These are phyloP conservation scores for Rallus limicola DNA, from an alignment of 2,113 vertebrate genomes.

Conservation along the genomic window DNA sequence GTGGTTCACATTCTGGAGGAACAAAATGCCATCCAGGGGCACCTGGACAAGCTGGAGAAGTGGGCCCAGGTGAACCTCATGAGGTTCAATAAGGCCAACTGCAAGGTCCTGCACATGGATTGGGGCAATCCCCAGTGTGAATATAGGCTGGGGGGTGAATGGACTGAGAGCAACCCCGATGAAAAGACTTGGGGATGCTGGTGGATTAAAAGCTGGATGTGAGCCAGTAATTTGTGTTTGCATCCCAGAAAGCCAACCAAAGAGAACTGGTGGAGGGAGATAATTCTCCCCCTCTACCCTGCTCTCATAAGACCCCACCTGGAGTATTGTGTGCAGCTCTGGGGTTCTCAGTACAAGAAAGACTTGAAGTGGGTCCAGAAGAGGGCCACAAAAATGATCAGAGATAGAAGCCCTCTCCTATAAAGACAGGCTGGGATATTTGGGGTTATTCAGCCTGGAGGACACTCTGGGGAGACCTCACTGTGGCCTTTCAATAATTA, in stretches of 20 bases:
- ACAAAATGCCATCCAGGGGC: neutral
- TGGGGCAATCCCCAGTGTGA: neutral
- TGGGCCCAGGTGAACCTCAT: neutral
- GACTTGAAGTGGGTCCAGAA: neutral
- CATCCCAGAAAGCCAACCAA: neutral
- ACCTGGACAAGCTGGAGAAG: neutral
- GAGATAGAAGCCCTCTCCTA: neutral
- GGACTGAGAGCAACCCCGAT: accelerated
- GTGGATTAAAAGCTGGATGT: neutral
- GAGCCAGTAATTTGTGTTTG: accelerated
- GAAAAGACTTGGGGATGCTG: neutral
- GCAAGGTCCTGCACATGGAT: neutral
- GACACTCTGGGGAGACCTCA: neutral
- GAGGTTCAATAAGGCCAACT: neutral
- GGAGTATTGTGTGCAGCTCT: neutral
- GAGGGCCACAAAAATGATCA: neutral
- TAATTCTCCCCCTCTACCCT: neutral
- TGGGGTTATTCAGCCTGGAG: neutral
- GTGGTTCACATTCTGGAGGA: neutral
- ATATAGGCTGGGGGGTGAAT: neutral
- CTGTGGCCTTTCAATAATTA: neutral
- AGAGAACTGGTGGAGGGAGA: accelerated
- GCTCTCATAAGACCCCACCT: neutral
- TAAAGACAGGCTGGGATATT: neutral
- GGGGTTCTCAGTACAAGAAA: neutral